Evolutionary conservation across 1,140 invertebrate species (phyloP).

Genomic region (Drosophila equinoxialis): DNA sequence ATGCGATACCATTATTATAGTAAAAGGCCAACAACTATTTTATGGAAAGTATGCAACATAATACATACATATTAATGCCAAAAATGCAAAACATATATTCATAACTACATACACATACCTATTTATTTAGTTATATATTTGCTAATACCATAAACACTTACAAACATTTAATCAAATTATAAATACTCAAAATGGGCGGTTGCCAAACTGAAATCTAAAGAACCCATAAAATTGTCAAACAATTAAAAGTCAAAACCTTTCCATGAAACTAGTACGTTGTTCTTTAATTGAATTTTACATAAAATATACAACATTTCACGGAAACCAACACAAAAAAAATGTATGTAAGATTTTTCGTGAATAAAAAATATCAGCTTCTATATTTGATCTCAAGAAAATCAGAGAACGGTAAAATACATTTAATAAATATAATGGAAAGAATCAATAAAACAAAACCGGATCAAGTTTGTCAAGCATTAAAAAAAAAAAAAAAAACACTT

Average conservation of each 20-base stretch:
- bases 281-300: slow-evolving; percentile 63
- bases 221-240: slow-evolving; percentile 39
- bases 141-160: slow-evolving; percentile 19
- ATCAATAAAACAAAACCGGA: slow-evolving; percentile 21
- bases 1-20: slow-evolving; percentile 51
- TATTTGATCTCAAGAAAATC: slow-evolving; percentile 67
- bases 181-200: slow-evolving; percentile 29
- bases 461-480: slow-evolving; percentile 31
- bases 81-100: slow-evolving; percentile 38
- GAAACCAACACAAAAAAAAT: slow-evolving; percentile 50
- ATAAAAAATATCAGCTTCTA: slow-evolving; percentile 67
- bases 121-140: slow-evolving; percentile 42
- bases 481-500: slow-evolving; percentile 54
- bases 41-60: slow-evolving; percentile 38
- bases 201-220: slow-evolving; percentile 21
- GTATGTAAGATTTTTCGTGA: slow-evolving; percentile 61
- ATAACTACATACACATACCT: slow-evolving; percentile 36
- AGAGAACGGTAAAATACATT: slow-evolving; percentile 28
- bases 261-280: slow-evolving; percentile 64
- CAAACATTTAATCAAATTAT: slow-evolving; percentile 29
- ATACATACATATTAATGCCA: slow-evolving; percentile 45
- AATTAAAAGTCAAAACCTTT: slow-evolving; percentile 42
- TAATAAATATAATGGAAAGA: slow-evolving; percentile 21
- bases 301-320: slow-evolving; percentile 38
- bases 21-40: slow-evolving; percentile 36